A percentile compares a stretch with the other conserved stretches of the same genome.
These are phyloP conservation scores for Helogale parvula DNA, from an alignment of 2,113 vertebrate genomes.

Conservation along the genomic window DNA sequence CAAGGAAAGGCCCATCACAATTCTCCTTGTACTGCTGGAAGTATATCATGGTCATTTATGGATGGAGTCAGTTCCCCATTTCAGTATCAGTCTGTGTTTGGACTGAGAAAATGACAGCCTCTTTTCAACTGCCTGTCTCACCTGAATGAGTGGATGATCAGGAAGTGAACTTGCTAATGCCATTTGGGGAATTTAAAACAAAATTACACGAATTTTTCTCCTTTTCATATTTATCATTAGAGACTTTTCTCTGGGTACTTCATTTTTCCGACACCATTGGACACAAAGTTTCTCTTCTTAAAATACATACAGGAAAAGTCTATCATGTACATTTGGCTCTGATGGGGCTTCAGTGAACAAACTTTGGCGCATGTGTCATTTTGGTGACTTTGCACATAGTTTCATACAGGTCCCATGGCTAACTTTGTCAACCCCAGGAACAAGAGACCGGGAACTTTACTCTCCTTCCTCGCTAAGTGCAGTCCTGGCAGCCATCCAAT, in stretches of 20 bases:
- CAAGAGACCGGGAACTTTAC: background rate
- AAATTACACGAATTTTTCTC: slow-evolving; percentile 62
- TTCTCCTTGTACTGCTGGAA: background rate
- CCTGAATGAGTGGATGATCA: slow-evolving; percentile 12
- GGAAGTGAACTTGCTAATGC: background rate
- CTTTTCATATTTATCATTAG: slow-evolving; percentile 19
- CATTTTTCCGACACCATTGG: slow-evolving; percentile 80
- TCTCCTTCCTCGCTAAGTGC: slow-evolving; percentile 15
- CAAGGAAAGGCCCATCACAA: background rate
- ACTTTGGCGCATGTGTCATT: background rate
- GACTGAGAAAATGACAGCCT: background rate
- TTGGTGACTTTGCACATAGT: slow-evolving; percentile 53
- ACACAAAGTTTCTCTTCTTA: slow-evolving; percentile 76
- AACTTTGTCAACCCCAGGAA: slow-evolving; percentile 27
- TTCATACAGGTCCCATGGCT: slow-evolving; percentile 50
- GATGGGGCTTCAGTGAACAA: slow-evolving; percentile 54
- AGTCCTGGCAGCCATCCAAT: slow-evolving; percentile 28
- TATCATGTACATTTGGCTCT: slow-evolving; percentile 68
- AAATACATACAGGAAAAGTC: slow-evolving; percentile 79
- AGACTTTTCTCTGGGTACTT: slow-evolving; percentile 64
- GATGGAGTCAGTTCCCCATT: background rate
- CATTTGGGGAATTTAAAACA: slow-evolving; percentile 50
- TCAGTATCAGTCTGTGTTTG: background rate
- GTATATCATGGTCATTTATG: background rate
- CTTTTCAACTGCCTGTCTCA: background rate